Evolutionary conservation across 1,140 invertebrate genomes (phyloP).

Genomic region (Odontomachus brunneus): DNA sequence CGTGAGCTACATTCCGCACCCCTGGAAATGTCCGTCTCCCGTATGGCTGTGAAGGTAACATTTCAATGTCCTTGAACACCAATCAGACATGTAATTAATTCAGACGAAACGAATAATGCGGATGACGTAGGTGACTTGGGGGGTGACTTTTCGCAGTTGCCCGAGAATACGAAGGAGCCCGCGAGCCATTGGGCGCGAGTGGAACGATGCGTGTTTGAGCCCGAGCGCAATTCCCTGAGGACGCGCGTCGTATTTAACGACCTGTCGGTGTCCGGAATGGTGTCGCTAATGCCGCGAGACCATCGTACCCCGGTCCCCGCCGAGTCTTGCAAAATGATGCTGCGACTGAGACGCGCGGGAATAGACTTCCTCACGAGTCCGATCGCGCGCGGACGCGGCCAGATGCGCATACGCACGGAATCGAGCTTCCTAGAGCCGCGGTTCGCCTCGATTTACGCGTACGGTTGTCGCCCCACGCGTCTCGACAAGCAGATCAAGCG

Average conservation of each 20-base stretch:
- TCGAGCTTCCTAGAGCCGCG: constrained; percentile 93
- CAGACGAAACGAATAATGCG: not conserved
- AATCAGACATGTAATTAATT: no score
- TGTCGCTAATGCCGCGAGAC: constrained; percentile 85
- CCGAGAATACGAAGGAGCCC: constrained; percentile 57
- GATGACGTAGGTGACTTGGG: not conserved
- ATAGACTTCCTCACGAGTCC: constrained; percentile 89
- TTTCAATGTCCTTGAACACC: not conserved
- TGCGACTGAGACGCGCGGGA: constrained; percentile 90
- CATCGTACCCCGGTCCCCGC: constrained; percentile 80
- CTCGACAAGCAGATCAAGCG: constrained; percentile 81
- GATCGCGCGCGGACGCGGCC: constrained; percentile 86
- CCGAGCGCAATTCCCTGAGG: constrained; percentile 90
- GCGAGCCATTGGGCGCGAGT: constrained; percentile 85
- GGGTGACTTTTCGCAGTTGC: constrained; percentile 39
- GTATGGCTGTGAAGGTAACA: constrained; percentile 80
- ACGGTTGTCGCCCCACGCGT: constrained; percentile 87
- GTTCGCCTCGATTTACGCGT: constrained; percentile 93
- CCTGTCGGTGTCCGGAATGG: constrained; percentile 90
- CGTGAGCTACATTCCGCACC: constrained; percentile 80
- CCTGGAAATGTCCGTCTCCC: constrained; percentile 82
- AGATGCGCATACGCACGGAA: constrained; percentile 91
- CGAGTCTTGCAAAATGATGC: constrained; percentile 91
- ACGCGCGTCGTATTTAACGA: constrained; percentile 92
- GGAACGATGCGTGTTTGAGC: constrained; percentile 91